Base-by-base conservation (phyloP, 2,113 vertebrate species). In the Lanius collurio region DNA sequence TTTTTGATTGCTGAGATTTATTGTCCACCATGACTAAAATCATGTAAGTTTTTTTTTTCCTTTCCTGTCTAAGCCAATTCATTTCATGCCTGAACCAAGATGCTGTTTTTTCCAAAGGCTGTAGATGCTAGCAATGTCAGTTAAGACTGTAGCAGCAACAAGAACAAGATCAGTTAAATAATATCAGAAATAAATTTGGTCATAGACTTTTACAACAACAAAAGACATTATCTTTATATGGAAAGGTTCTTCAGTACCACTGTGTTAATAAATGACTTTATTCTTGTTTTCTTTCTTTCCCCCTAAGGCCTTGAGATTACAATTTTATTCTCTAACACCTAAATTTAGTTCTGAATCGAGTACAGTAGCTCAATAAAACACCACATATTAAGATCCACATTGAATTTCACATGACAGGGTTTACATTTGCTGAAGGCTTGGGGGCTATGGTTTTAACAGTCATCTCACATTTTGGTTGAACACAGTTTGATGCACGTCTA, bases 401-500 rank as follows among this genome's bases (percentile, higher is more conserved):
- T 82, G 84, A 65, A 96, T 94, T 92, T 89, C 65, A 53, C 47
- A 68, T 91, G 95, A 88, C 95, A 94, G 74, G 59, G 64, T 93
- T 92, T 94, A 76, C 5, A 3, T 95, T 90, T 80, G 55, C 63
- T 55, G 79, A 69, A 73, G 83, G 89, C 93, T 94, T 86, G 62
- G 55, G 94, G 92, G 94, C 71, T 94, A 13, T 62, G 70, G 71
- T 86, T 97, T 86, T 93, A 96, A 33, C 90, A 93, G 94, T 93
- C 95, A 85, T 92, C 77, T 97, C 83, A 55, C 88, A 90, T 96
- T 94, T 86, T 74, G 86, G 49, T 55, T 95, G 94, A 89, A 94
- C 33, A 1, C 79, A 90, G 90, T 94, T 97, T 95, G 96, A 97
- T 97, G 86, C 81, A 79, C 4, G 95, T 97, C 96, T 95, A 85